Base-by-base conservation (phyloP, 2,113 vertebrate species). In the Nycticryphes semicollaris region DNA sequence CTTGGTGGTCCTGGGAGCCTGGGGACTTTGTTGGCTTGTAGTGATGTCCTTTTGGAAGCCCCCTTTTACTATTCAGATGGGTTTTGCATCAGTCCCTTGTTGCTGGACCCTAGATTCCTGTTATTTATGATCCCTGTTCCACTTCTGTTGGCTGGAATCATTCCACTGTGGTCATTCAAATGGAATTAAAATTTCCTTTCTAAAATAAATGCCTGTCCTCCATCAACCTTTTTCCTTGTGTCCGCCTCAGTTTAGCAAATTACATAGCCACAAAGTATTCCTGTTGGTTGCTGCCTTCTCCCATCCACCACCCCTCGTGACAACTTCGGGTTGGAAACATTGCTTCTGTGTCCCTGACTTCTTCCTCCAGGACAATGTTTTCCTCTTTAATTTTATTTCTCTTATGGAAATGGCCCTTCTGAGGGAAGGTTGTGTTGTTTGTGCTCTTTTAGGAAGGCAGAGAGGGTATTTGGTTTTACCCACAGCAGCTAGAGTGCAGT, bases 391-490 rank as follows among this genome's bases (percentile, higher is more conserved):
- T 85, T 92, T 90, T 90, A 92, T 93, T 96, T 95, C 24, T 91
- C 16, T 75, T 86, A 91, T n/a, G 12, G 66, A 95, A 95, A 96
- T 94, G 73, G 54, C 30, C 67, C 41, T 97, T 95, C 76, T 72
- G 54, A 89, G 84, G 66, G 63, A 90, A 95, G 81, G 68, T 90
- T 4, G 2, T 57, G 62, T 84, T 97, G 75, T 96, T 97, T 97
- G 92, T 98, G 31, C 94, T 96, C 91, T 75, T 96, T 90, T 72
- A 93, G 87, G 84, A 88, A 91, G 72, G 88, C 53, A 92, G 80
- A 30, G 92, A 96, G 89, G 37, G 93, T 96, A 89, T 97, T 98
- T 97, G 90, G 63, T 93, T 97, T 97, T 97, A 95, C 87, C 86
- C 82, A 91, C 87, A 95, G 95, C 94, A 95, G 84, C 80, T 93